These are phyloP conservation scores for Mionectes macconnelli DNA, from an alignment of 2,113 vertebrate genomes.

Conservation along the genomic window DNA sequence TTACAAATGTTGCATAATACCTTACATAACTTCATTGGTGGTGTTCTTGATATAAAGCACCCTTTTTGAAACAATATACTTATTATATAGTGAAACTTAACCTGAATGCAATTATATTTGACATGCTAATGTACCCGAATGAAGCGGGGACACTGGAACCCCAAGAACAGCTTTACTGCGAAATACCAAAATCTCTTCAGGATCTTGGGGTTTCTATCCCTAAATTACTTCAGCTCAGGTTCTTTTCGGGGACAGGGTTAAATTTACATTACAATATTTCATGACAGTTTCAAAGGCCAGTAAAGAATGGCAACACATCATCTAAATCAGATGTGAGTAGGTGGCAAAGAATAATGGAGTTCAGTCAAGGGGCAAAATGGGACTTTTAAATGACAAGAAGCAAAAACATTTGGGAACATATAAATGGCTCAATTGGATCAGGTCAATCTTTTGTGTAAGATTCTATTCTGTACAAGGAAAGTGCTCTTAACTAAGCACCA, in stretches of 20 bases:
- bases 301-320: not conserved
- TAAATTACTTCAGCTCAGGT: not conserved
- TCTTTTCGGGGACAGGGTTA: not conserved
- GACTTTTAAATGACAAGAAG: not conserved
- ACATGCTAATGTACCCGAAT: not conserved
- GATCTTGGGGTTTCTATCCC: not conserved
- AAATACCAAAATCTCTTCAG: not conserved
- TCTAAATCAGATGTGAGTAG: not conserved
- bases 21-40: not conserved
- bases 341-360: not conserved
- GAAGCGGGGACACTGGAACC: not conserved
- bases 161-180: not conserved
- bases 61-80: not conserved
- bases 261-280: not conserved
- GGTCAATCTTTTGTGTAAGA: not conserved
- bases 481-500: not conserved
- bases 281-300: not conserved
- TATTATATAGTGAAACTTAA: not conserved
- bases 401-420: not conserved
- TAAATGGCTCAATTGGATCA: not conserved
- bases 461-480: not conserved
- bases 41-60: not conserved
- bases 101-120: not conserved
- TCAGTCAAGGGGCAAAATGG: not conserved
- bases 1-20: not conserved